Percentiles rank a stretch among this genome's conserved stretches.
Evolutionary conservation across 2,113 vertebrate genomes (phyloP).

Genomic region (Ibidorhyncha struthersii): DNA sequence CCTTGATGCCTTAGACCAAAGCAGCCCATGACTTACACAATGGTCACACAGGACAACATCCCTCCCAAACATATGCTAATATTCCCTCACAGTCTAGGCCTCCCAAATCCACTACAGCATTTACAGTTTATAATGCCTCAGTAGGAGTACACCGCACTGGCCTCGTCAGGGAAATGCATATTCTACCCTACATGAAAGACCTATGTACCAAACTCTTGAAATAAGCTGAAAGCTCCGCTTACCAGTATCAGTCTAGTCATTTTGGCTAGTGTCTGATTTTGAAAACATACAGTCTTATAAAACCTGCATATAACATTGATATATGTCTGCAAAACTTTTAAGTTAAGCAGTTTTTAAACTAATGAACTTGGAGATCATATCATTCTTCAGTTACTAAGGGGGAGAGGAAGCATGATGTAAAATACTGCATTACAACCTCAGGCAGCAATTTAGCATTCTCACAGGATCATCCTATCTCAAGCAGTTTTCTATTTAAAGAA

Average conservation of each 20-base stretch:
- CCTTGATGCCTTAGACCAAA: not conserved
- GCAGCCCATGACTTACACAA: not conserved
- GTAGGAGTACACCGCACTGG: not conserved
- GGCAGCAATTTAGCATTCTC: not conserved
- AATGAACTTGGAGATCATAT: not conserved
- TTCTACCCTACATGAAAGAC: not conserved
- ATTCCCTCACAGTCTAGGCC: not conserved
- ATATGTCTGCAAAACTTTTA: not conserved
- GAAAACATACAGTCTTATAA: not conserved
- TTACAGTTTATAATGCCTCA: not conserved
- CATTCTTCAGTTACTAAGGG: not conserved
- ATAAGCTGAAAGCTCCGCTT: not conserved
- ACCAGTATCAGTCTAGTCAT: not conserved
- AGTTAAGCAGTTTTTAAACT: not conserved
- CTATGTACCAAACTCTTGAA: not conserved
- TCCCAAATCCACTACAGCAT: not conserved
- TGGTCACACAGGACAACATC: not conserved
- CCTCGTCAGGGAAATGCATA: not conserved
- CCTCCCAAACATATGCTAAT: not conserved
- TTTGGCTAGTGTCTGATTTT: not conserved
- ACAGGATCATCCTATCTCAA: not conserved
- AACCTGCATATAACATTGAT: not conserved
- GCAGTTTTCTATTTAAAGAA: not conserved
- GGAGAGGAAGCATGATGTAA: not conserved
- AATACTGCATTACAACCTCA: not conserved